Evolutionary conservation across 1,140 invertebrate species (phyloP).

Genomic region (Gryllus bimaculatus): DNA sequence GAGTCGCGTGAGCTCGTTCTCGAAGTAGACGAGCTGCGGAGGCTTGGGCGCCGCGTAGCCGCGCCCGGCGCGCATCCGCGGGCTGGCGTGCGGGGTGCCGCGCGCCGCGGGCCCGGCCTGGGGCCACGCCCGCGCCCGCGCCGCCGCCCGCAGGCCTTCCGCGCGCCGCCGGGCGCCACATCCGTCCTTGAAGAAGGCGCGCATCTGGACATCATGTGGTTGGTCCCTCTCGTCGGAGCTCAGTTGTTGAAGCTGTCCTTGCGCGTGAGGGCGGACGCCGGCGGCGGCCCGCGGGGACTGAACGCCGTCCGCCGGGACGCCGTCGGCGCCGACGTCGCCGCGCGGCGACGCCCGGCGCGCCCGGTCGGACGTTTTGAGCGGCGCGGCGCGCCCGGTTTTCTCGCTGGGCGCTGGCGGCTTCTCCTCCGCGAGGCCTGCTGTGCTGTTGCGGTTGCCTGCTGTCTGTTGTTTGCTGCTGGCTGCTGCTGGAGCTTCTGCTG

Average conservation of each 20-base stretch:
- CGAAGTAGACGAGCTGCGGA: conserved; percentile 75
- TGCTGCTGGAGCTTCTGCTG: no score
- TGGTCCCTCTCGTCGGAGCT: conserved; percentile 88
- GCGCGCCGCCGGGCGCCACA: conserved; percentile 53
- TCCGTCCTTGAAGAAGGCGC: conserved; percentile 82
- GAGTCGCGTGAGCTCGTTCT: conserved; percentile 75
- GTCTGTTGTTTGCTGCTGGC: no score
- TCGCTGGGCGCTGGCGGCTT: no score
- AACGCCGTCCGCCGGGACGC: neutral
- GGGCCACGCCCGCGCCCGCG: conserved; percentile 44
- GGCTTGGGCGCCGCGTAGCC: conserved; percentile 49
- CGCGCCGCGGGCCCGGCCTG: conserved; percentile 33
- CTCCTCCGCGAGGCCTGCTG: no score
- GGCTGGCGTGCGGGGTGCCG: conserved; percentile 27
- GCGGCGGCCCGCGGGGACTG: conserved; percentile 23
- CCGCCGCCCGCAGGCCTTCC: no score
- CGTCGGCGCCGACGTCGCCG: no score
- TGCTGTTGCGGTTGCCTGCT: no score
- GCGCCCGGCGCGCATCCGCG: conserved; percentile 9
- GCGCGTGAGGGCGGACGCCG: conserved; percentile 48
- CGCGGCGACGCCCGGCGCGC: no score
- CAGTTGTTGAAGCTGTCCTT: conserved; percentile 89
- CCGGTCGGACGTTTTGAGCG: no score
- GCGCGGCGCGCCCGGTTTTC: no score
- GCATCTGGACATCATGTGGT: conserved; percentile 91